phyloP scores from a whole-genome alignment of 2,888 invertebrate species.

The Hypercompe scribonia region DNA sequence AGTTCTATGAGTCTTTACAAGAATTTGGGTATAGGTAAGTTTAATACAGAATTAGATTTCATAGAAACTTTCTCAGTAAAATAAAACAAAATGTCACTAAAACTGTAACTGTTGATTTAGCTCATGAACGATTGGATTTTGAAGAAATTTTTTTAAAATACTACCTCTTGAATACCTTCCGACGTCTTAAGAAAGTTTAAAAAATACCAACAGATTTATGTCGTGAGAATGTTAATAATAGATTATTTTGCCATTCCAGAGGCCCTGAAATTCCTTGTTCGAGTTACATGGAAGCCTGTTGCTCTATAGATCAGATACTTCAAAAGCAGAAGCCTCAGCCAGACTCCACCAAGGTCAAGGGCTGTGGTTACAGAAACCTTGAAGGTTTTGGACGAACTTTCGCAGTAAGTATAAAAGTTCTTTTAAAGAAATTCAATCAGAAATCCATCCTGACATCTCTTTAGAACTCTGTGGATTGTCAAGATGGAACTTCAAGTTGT shows the following conservation, averaged over 20 bases:
- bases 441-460: too few relatives aligned
- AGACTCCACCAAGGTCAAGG: slow-evolving; percentile 71
- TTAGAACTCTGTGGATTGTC: not conserved
- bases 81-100: too few relatives aligned
- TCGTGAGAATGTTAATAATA: too few relatives aligned
- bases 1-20: not conserved
- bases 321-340: slow-evolving; percentile 59
- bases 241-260: not conserved
- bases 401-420: slow-evolving; percentile 50
- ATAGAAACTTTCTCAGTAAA: too few relatives aligned
- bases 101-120: too few relatives aligned
- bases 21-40: not conserved
- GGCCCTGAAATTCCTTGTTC: slow-evolving; percentile 82
- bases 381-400: slow-evolving; percentile 87
- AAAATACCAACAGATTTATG: too few relatives aligned
- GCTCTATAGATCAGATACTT: slow-evolving; percentile 74
- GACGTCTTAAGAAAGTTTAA: too few relatives aligned
- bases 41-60: not conserved
- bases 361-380: slow-evolving; percentile 87
- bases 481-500: not conserved
- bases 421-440: not conserved
- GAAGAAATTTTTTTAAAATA: too few relatives aligned
- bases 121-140: too few relatives aligned
- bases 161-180: too few relatives aligned
- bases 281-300: slow-evolving; percentile 92